Base-by-base conservation (phyloP, 2,113 vertebrate species). In the Chaetodon trifascialis region DNA sequence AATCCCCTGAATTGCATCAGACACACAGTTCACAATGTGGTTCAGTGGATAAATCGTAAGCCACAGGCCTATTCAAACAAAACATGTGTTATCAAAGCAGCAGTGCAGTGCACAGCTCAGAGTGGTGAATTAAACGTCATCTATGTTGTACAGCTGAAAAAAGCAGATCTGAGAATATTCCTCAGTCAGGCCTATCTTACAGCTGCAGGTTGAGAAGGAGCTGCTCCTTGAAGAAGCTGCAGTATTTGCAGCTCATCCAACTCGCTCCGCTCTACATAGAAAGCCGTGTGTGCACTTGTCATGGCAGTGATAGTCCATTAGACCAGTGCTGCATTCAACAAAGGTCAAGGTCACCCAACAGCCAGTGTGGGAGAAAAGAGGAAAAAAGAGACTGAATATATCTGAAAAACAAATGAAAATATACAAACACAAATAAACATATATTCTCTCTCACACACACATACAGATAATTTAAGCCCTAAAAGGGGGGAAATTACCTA, bases 11-110 rank as follows among this genome's bases (percentile, higher is more conserved):
- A 87, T 65, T 86, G 65, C 81, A 90, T 79, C 79, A 85, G 72
- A 82, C 73, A 36, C 83, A 84, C 70, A 84, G 78, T 87, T 88
- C 84, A 86, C 88, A 92, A 81, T 73, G 58, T 55, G 79, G 40
- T 76, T 66, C 79, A 82, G 70, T 78, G 88, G 86, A 87, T 91
- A 88, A 89, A 81, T 84, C 72, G n/a, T 89, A 84, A 92, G 83
- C 83, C 77, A 89, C 59, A 65, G 36, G 49, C 70, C 80, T 80
- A 81, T 86, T 90, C 89, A 88, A 86, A 87, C 78, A 85, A 83
- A 87, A 83, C 78, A 62, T 38, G 47, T 34, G 73, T 72, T 86
- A 25, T 76, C 73, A 88, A 82, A 79, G 80, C 70, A 80, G 80
- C 77, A 58, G 75, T 60, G 78, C 78, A 64, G 40, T 21, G n/a